Evolutionary conservation across 2,888 invertebrate genomes (phyloP).

Genomic region (Salpingus planirostris): DNA sequence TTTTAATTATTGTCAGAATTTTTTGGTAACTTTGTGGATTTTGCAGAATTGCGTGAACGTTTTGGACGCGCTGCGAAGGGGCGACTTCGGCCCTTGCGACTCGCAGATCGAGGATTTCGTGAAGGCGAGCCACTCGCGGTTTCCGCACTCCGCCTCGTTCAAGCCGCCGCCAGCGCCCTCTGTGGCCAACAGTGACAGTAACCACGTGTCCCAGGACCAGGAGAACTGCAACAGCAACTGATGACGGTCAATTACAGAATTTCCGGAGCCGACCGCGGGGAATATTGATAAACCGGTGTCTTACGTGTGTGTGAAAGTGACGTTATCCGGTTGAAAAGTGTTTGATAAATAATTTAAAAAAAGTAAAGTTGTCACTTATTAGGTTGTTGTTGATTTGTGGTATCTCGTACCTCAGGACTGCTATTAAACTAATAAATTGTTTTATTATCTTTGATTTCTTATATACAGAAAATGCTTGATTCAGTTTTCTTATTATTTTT

Average conservation of each 20-base stretch:
- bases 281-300: too few relatives aligned
- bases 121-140: slow-evolving; percentile 61
- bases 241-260: slow-evolving; percentile 21
- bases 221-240: slow-evolving; percentile 37
- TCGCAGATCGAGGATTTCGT: slow-evolving; percentile 60
- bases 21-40: too few relatives aligned
- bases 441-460: slow-evolving; percentile 18
- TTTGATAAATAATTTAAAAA: too few relatives aligned
- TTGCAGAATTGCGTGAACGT: slow-evolving; percentile 75
- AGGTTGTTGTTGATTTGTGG: slow-evolving; percentile 16
- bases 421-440: slow-evolving; percentile 20
- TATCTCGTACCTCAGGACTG: slow-evolving; percentile 22
- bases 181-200: slow-evolving; percentile 24
- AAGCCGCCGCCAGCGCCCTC: slow-evolving; percentile 36
- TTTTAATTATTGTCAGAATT: too few relatives aligned
- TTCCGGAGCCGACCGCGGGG: not conserved
- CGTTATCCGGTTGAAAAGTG: too few relatives aligned
- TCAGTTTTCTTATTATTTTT: too few relatives aligned
- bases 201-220: slow-evolving; percentile 30
- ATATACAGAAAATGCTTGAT: too few relatives aligned
- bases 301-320: too few relatives aligned
- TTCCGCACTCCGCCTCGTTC: slow-evolving; percentile 75
- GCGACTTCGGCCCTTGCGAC: slow-evolving; percentile 72
- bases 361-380: too few relatives aligned
- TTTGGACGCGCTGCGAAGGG: slow-evolving; percentile 64